A percentile compares a stretch with the other conserved stretches of the same genome.
phyloP scores from a whole-genome alignment of 2,888 invertebrate species.

The Andrena fulva region DNA sequence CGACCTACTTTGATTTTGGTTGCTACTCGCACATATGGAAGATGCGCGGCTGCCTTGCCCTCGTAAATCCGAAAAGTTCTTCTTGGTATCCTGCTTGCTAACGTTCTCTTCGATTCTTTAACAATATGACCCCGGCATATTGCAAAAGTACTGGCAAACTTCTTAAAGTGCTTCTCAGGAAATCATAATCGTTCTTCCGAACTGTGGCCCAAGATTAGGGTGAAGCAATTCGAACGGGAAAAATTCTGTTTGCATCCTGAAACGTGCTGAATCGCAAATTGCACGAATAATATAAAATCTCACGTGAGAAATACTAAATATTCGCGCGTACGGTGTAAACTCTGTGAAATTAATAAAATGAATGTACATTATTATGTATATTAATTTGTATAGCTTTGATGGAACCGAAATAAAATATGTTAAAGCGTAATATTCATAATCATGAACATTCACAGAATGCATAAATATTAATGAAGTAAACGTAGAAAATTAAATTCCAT shows the following conservation, averaged over 20 bases:
- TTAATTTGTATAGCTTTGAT: neutral
- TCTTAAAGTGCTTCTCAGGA: conserved; percentile 41
- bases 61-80: conserved; percentile 69
- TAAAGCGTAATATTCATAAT: too few relatives aligned
- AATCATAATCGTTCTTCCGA: conserved; percentile 58
- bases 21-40: conserved; percentile 36
- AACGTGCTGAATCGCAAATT: neutral
- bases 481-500: too few relatives aligned
- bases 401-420: too few relatives aligned
- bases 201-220: conserved; percentile 35
- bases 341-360: neutral
- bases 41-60: conserved; percentile 11
- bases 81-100: conserved; percentile 36
- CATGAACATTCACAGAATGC: too few relatives aligned
- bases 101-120: conserved; percentile 64
- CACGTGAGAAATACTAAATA: neutral
- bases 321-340: neutral
- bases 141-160: conserved; percentile 56
- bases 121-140: conserved; percentile 60
- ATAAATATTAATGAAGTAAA: too few relatives aligned
- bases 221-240: neutral
- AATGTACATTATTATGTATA: neutral
- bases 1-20: conserved; percentile 66
- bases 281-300: neutral
- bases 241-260: neutral